A percentile compares a stretch with the other conserved stretches of the same genome.
phyloP scores from a whole-genome alignment of 2,797 vertebrate species.

The Sarcophilus harrisii region DNA sequence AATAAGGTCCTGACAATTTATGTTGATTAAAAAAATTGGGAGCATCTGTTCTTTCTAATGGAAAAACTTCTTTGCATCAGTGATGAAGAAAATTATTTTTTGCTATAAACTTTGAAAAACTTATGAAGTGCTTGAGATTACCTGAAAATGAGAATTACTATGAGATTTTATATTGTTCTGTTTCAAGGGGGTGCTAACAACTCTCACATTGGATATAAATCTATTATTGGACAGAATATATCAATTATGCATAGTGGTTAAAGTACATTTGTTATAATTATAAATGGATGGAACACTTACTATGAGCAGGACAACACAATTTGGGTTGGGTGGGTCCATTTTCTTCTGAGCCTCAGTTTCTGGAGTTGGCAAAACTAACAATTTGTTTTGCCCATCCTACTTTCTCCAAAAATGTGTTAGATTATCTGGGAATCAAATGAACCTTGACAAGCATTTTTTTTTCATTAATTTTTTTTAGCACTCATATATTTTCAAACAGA shows the following conservation, averaged over 20 bases:
- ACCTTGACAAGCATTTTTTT: conserved; percentile 63
- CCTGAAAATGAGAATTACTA: conserved; percentile 63
- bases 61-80: not conserved
- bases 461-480: conserved; percentile 42
- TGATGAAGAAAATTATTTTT: not conserved
- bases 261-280: not conserved
- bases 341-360: conserved; percentile 26
- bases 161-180: not conserved
- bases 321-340: conserved; percentile 54
- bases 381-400: conserved; percentile 64
- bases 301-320: conserved; percentile 42
- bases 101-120: conserved; percentile 50
- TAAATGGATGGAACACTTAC: conserved; percentile 25
- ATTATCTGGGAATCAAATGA: conserved; percentile 35
- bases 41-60: conserved; percentile 1
- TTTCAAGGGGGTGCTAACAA: conserved; percentile 14
- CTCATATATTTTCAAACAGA: conserved; percentile 56
- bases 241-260: not conserved
- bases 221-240: conserved; percentile 18
- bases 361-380: conserved; percentile 50
- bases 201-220: not conserved
- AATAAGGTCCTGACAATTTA: not conserved
- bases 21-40: not conserved
- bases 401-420: conserved; percentile 47
- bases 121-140: conserved; percentile 22